Evolutionary conservation across 2,888 invertebrate genomes (phyloP).

Genomic region (Nemoura dubitans): DNA sequence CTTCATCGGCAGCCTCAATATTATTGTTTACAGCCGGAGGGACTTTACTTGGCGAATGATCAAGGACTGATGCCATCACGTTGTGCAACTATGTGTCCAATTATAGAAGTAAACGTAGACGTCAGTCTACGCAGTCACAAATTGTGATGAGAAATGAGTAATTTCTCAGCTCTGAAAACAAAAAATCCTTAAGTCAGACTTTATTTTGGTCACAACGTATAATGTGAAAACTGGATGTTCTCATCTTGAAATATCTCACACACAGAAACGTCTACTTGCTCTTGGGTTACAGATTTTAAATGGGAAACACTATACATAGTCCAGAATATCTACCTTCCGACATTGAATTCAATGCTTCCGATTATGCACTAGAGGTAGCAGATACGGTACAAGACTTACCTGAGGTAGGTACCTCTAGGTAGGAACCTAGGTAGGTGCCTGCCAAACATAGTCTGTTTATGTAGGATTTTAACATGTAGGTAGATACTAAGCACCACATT

Average conservation of each 20-base stretch:
- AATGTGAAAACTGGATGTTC: background rate
- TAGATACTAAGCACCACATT: too few relatives aligned
- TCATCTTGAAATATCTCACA: background rate
- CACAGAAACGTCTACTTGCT: background rate
- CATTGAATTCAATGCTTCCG: too few relatives aligned
- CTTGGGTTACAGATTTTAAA: background rate
- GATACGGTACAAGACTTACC: too few relatives aligned
- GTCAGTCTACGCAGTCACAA: background rate
- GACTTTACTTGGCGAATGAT: conserved; percentile 55
- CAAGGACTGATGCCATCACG: conserved; percentile 55
- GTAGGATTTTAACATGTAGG: too few relatives aligned
- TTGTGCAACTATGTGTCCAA: background rate
- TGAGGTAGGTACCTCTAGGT: too few relatives aligned
- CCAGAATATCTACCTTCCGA: too few relatives aligned
- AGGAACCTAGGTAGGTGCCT: too few relatives aligned
- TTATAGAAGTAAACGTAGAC: background rate
- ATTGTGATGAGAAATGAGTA: background rate
- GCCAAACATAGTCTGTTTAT: too few relatives aligned
- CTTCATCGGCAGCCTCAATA: conserved; percentile 50
- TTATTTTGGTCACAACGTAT: too few relatives aligned
- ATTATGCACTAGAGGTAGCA: too few relatives aligned
- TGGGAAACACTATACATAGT: background rate
- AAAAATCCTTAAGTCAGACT: background rate
- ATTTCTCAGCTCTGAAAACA: background rate
- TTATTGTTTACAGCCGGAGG: conserved; percentile 52